These are phyloP conservation scores for Prosapia bicincta DNA, from an alignment of 2,888 invertebrate species.

Conservation along the genomic window DNA sequence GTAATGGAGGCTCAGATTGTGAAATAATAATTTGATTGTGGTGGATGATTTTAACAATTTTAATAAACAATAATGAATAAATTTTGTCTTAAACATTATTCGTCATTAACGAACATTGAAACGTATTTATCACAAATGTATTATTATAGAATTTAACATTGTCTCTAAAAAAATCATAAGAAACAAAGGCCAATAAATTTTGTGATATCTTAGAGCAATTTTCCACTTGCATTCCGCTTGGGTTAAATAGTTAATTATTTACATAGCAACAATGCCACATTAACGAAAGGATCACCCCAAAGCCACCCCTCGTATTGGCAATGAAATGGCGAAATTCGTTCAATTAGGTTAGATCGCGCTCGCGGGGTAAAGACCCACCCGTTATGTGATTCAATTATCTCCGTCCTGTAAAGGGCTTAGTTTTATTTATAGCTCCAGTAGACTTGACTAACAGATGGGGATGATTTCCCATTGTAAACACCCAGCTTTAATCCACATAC, in stretches of 20 bases:
- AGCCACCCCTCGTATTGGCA: not conserved
- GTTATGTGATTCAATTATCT: conserved; percentile 2
- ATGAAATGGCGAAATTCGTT: not conserved
- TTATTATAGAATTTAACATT: too few species aligned
- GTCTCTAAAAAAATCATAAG: too few species aligned
- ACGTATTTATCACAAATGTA: too few species aligned
- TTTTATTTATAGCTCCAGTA: not conserved
- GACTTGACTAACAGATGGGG: conserved; percentile 24
- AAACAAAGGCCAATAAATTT: too few species aligned
- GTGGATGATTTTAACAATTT: too few species aligned
- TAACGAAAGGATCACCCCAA: not conserved
- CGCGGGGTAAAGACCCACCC: not conserved
- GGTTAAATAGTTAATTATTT: not conserved
- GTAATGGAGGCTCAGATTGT: too few species aligned
- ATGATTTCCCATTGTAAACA: conserved; percentile 26
- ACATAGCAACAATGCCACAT: not conserved
- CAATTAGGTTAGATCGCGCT: conserved; percentile 2
- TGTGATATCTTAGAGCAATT: too few species aligned
- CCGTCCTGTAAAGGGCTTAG: not conserved
- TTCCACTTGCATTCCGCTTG: not conserved
- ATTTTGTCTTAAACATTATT: too few species aligned
- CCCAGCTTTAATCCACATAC: conserved; percentile 8
- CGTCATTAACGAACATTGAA: too few species aligned
- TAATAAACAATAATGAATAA: too few species aligned
- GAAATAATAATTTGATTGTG: too few species aligned